Conservation (phyloP, 2,888 invertebrate genomes). For the Leptopilina drosophilae region DNA sequence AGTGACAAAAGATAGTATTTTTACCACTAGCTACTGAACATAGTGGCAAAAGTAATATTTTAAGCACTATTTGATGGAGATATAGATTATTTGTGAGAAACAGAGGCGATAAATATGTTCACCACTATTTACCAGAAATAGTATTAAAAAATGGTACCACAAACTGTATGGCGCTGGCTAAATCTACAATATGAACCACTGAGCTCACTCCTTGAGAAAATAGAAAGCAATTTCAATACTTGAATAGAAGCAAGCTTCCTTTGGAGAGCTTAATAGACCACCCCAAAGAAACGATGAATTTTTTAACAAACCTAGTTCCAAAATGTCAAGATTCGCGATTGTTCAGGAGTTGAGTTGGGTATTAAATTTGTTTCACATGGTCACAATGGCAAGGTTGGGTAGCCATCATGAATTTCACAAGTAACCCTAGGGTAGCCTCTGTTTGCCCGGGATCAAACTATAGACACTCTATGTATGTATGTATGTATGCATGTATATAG, state of each 20-base stretch:
- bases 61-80: no score
- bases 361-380: slow-evolving; percentile 1
- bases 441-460: slow-evolving; percentile 41
- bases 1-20: no score
- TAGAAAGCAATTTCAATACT: no score
- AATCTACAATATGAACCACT: no score
- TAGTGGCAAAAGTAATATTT: no score
- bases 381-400: slow-evolving; percentile 14
- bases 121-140: no score
- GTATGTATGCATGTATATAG: background rate
- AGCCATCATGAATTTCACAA: slow-evolving; percentile 23
- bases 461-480: background rate
- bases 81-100: no score
- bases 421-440: background rate
- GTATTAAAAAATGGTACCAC: no score
- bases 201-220: no score
- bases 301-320: background rate
- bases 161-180: no score
- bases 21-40: no score
- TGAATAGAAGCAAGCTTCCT: background rate
- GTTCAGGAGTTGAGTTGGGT: background rate
- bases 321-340: slow-evolving; percentile 12
- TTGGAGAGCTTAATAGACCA: background rate
- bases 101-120: no score
- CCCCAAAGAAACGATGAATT: background rate